A percentile compares a stretch with the other conserved stretches of the same genome.
phyloP scores from a whole-genome alignment of 2,113 vertebrate genomes.

The Perccottus glenii region DNA sequence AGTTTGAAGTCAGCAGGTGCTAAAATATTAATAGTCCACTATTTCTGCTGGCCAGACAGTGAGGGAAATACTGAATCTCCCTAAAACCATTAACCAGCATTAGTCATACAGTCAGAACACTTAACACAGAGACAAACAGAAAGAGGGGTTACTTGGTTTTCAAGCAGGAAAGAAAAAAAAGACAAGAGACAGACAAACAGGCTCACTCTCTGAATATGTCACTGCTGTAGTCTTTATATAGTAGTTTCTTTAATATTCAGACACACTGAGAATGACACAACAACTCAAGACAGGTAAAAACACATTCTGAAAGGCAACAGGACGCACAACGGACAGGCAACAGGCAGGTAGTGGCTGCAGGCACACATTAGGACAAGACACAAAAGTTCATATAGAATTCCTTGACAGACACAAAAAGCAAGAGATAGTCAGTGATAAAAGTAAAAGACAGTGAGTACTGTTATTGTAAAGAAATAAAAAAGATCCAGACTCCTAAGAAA shows the following conservation, averaged over 20 bases:
- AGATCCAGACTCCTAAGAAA: constrained; percentile 47
- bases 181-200: constrained; percentile 16
- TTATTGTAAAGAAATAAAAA: constrained; percentile 29
- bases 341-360: constrained; percentile 26
- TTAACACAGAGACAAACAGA: background rate
- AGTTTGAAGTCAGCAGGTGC: constrained; percentile 47
- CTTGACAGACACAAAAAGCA: constrained; percentile 9
- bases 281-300: constrained; percentile 4
- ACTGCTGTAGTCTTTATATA: background rate
- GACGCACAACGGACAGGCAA: constrained; percentile 23
- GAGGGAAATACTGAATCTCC: constrained; percentile 37
- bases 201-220: no score
- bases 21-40: constrained; percentile 58
- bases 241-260: background rate
- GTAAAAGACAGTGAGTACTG: constrained; percentile 42
- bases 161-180: no score
- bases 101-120: constrained; percentile 36
- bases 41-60: constrained; percentile 41
- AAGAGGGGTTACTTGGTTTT: no score
- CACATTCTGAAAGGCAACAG: constrained; percentile 3
- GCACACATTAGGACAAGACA: constrained; percentile 9
- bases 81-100: constrained; percentile 52
- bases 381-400: constrained; percentile 6
- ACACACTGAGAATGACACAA: background rate
- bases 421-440: constrained; percentile 24